Evolutionary conservation across 2,888 invertebrate species (phyloP).

Genomic region (Lobophora halterata): DNA sequence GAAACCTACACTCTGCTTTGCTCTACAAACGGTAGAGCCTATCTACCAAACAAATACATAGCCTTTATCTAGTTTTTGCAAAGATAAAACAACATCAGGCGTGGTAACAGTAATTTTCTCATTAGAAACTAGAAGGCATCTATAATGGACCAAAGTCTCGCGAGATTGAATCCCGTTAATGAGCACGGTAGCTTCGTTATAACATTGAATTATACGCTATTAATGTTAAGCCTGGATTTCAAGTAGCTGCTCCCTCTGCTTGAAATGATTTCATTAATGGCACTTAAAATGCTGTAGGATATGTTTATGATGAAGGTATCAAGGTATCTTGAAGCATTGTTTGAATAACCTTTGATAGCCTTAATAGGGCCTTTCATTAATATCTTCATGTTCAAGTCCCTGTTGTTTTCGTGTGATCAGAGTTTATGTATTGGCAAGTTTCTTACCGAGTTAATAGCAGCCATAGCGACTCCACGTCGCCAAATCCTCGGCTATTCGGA

Average conservation of each 20-base stretch:
- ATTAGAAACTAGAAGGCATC: no score
- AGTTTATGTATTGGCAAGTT: no score
- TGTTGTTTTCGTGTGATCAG: no score
- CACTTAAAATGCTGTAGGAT: conserved; percentile 18
- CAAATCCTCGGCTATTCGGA: conserved; percentile 45
- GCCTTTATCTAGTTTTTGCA: no score
- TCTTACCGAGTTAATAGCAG: conserved; percentile 84
- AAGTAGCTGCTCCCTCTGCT: conserved; percentile 31
- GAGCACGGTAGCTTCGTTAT: conserved; percentile 43
- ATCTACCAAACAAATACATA: no score
- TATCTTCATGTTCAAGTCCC: no score
- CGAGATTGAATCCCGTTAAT: conserved; percentile 53
- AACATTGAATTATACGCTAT: conserved; percentile 45
- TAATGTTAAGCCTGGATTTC: conserved; percentile 41
- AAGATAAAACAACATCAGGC: no score
- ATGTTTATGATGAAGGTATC: conserved; percentile 22
- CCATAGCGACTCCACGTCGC: conserved; percentile 79
- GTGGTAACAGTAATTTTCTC: no score
- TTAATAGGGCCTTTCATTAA: no score
- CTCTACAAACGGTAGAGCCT: no score
- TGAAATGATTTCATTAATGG: conserved; percentile 27
- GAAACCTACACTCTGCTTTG: no score
- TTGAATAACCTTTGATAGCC: no score
- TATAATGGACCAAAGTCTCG: conserved; percentile 49
- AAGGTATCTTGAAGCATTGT: background rate